Percentiles rank a stretch among this genome's conserved stretches.
phyloP scores from a whole-genome alignment of 2,113 vertebrate genomes.

The Tragelaphus scriptus region DNA sequence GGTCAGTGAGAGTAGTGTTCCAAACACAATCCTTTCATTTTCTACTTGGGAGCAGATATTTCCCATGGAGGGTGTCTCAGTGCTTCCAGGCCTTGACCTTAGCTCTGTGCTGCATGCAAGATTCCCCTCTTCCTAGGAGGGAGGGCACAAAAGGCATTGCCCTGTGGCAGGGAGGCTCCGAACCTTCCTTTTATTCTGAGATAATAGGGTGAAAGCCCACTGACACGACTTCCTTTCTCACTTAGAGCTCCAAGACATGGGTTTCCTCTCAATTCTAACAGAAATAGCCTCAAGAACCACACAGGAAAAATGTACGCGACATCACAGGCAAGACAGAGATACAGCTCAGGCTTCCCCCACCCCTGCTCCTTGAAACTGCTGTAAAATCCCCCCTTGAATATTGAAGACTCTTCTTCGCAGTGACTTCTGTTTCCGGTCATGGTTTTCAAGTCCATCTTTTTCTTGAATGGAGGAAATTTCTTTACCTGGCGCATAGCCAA shows the following conservation, averaged over 20 bases:
- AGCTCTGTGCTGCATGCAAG: background rate
- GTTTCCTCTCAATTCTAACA: background rate
- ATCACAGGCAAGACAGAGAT: background rate
- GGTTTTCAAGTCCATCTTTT: background rate
- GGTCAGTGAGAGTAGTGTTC: background rate
- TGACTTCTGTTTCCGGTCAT: background rate
- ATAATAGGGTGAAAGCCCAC: background rate
- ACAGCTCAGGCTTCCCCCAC: background rate
- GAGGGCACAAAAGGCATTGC: background rate
- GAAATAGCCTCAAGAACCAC: background rate
- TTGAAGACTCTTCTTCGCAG: background rate
- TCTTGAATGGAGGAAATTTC: background rate
- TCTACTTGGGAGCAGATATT: background rate
- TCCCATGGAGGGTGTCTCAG: background rate
- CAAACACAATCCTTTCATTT: background rate
- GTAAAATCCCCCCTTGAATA: background rate
- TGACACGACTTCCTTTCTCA: background rate
- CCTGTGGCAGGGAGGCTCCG: background rate
- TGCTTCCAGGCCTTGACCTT: background rate
- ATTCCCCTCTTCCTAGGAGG: background rate
- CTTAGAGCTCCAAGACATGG: background rate
- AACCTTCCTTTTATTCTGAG: background rate
- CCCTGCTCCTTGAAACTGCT: background rate
- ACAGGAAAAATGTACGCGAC: background rate
- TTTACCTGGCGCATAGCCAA: background rate